Conservation (phyloP, 2,797 vertebrate genomes). For the Poeciliopsis presidionis region DNA sequence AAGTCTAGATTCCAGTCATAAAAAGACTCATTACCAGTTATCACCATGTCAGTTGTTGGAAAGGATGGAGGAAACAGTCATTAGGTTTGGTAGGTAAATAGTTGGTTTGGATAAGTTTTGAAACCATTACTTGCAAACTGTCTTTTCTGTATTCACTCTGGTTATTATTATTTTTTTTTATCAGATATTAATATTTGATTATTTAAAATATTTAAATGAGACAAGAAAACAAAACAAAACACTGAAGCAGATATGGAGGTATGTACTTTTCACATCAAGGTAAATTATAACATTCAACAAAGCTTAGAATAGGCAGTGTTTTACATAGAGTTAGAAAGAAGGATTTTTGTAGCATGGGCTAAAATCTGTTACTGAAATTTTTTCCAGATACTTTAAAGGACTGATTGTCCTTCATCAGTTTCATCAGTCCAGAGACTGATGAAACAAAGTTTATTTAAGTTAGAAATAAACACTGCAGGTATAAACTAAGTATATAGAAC, state of each 20-base stretch:
- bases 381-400: neutral
- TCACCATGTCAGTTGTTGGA: neutral
- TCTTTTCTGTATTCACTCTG: neutral
- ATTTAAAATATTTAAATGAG: neutral
- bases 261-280: neutral
- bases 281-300: neutral
- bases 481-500: conserved; percentile 16
- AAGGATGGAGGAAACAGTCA: neutral
- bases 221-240: neutral
- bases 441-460: neutral
- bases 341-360: neutral
- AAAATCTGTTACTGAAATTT: neutral
- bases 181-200: neutral
- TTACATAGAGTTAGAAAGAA: neutral
- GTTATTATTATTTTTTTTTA: neutral
- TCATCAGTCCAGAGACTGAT: neutral
- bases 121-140: neutral
- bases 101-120: neutral
- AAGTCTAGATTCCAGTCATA: neutral
- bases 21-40: neutral
- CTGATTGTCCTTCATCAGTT: neutral
- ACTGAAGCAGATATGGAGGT: neutral
- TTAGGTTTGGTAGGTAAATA: neutral
- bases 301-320: neutral
- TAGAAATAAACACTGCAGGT: neutral